phyloP scores from a whole-genome alignment of 1,140 invertebrate genomes.

The Brachionus rotundiformis region DNA sequence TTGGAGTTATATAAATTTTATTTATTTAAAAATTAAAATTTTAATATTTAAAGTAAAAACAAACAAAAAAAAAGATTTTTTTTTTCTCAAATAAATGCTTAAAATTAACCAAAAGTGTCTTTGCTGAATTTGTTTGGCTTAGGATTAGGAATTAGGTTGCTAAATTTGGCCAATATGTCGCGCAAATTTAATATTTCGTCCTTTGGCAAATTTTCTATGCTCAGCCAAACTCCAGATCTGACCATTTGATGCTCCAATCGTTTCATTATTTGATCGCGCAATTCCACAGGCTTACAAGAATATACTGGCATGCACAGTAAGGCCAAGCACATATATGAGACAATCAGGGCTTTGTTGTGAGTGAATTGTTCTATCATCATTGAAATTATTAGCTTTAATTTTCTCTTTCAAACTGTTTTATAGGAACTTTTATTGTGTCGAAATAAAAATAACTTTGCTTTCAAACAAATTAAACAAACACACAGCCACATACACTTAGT shows the following conservation, averaged over 20 bases:
- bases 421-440: slow-evolving; percentile 14
- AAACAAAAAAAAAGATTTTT: neutral
- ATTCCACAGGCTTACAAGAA: neutral
- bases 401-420: neutral
- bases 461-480: slow-evolving; percentile 33
- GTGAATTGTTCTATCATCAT: neutral
- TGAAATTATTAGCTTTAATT: neutral
- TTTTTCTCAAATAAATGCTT: too few relatives aligned
- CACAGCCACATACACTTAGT: neutral
- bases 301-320: neutral
- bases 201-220: neutral
- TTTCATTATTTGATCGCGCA: neutral
- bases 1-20: neutral
- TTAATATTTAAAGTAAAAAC: neutral
- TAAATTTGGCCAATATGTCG: neutral
- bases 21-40: neutral
- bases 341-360: neutral
- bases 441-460: slow-evolving; percentile 33
- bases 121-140: neutral
- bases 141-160: neutral
- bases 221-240: neutral
- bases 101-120: neutral
- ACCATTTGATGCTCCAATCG: neutral
- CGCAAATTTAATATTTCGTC: neutral
- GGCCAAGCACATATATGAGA: neutral